phyloP scores from a whole-genome alignment of 2,888 invertebrate species.

The Cerastis rubricosa region DNA sequence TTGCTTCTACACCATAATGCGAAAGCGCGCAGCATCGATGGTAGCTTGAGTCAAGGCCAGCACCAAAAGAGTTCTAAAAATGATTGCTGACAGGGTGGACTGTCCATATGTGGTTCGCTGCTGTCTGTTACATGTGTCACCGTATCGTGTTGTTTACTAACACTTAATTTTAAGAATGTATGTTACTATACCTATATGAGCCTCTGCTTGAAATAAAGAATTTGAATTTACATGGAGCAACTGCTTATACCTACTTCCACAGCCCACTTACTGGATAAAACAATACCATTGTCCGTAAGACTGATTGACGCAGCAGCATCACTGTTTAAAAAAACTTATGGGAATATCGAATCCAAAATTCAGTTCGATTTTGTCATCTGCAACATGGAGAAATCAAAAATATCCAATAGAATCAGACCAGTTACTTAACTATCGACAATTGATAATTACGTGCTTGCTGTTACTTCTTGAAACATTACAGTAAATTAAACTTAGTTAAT shows the following conservation, averaged over 20 bases:
- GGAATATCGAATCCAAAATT: not conserved
- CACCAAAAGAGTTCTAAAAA: no score
- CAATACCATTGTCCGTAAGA: not conserved
- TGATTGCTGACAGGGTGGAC: no score
- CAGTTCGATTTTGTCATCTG: slow-evolving; percentile 63
- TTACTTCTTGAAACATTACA: not conserved
- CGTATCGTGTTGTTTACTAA: no score
- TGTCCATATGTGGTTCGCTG: no score
- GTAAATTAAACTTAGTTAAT: slow-evolving; percentile 26
- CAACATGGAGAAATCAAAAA: slow-evolving; percentile 72
- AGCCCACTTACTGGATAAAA: not conserved
- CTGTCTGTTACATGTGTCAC: no score
- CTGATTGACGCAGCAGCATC: not conserved
- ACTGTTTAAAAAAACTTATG: not conserved
- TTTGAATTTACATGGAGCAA: not conserved
- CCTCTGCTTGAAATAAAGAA: no score
- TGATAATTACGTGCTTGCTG: slow-evolving; percentile 20
- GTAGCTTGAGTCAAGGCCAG: no score
- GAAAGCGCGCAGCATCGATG: no score
- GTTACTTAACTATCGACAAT: slow-evolving; percentile 48
- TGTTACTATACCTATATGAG: no score
- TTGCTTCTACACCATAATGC: no score
- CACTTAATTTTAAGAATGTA: no score
- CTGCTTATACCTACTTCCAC: no score
- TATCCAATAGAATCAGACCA: not conserved